These are phyloP conservation scores for Lissocephala sabroskyi DNA, from an alignment of 2,888 invertebrate species.

Conservation along the genomic window DNA sequence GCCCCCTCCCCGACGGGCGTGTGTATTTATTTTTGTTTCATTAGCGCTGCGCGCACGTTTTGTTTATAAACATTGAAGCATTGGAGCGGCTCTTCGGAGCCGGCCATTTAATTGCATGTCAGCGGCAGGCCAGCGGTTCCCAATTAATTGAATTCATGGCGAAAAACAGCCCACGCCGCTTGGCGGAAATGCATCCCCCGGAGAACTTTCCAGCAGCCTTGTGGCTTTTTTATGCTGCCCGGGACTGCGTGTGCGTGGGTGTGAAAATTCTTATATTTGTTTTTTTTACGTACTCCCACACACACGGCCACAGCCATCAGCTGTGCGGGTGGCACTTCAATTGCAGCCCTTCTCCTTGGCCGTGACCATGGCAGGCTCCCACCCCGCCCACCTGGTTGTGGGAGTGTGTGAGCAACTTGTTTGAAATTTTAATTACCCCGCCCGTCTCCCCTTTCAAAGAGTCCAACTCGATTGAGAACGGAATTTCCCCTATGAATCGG, in stretches of 20 bases:
- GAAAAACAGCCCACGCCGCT: no score
- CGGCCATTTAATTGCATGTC: no score
- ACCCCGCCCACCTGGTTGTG: not conserved
- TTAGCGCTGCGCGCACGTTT: conserved; percentile 19
- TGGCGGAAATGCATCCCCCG: no score
- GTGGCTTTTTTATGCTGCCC: no score
- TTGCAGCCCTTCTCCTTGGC: conserved; percentile 6
- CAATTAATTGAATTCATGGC: conserved; percentile 8
- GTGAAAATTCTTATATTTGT: conserved; percentile 14
- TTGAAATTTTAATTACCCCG: conserved; percentile 51
- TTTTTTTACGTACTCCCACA: no score
- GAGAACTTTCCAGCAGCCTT: no score
- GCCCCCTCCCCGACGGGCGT: no score
- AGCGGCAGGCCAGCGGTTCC: no score
- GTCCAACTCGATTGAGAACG: not conserved
- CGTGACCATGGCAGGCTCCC: conserved; percentile 46
- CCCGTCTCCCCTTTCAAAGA: conserved; percentile 15
- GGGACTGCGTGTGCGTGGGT: conserved; percentile 16
- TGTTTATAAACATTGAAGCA: conserved; percentile 53
- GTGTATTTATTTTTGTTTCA: conserved; percentile 3
- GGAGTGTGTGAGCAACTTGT: not conserved
- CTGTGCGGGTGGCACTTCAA: conserved; percentile 20
- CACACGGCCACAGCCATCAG: conserved; percentile 19
- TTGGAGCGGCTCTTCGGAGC: not conserved
- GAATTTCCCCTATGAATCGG: no score